Base-by-base conservation (phyloP, 2,113 vertebrate species). In the Raja brachyura region DNA sequence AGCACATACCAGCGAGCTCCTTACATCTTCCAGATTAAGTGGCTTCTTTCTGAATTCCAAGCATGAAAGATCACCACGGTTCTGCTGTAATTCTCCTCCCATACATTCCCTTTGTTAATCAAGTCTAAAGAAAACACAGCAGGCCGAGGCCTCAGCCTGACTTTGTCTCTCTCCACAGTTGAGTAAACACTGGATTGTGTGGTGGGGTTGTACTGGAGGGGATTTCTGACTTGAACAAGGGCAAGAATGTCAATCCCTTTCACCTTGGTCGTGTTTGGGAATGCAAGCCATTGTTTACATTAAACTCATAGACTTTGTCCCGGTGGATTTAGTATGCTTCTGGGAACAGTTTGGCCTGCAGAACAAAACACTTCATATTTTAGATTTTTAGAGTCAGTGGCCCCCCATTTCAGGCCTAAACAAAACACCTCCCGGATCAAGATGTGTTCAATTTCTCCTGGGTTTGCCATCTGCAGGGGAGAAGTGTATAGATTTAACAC, bases 71-170 rank as follows among this genome's bases (percentile, higher is more conserved):
- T 73, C 63, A 48, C 68, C 10, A 54, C 68, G 39, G 90, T 92
- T 92, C 73, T 92, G 66, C 39, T 92, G 48, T 73, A 92, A 54
- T 73, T 14, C 90, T 74, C 66, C 31, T 66, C 73, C 68, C 90
- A 92, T 92, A 92, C 90, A 92, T 92, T 92, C 68, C 14, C 68
- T 92, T 92, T 92, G 90, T 92, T 92, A 92, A 92, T 92, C 90
- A 92, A 74, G 90, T 92, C 90, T 73, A 92, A 92, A 73, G 90
- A 92, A 92, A 92, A 92, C 86, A 90, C 86, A 90, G 63, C 31
- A 66, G 16, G 86, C 16, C 86, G 20, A 39, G 39, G 86, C 86
- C 68, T 92, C 33, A 70, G 90, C 68, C 90, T 48, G 33, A 54
- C 39, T 92, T 39, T 73, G 68, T 92, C 33, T 73, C 86, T 73